Evolutionary conservation across 2,797 vertebrate species (phyloP).

Genomic region (Odontamblyopus rebecca): DNA sequence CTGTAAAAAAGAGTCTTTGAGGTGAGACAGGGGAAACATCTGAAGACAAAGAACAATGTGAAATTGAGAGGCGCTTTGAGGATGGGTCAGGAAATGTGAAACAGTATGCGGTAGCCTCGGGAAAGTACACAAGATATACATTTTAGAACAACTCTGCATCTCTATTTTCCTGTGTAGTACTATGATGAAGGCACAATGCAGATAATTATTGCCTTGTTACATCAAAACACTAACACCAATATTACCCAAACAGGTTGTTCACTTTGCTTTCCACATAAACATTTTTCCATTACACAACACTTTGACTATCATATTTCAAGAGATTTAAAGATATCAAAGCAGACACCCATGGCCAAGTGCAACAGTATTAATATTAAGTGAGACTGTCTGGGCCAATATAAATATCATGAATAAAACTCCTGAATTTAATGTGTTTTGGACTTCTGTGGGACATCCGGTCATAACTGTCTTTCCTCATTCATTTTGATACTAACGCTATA

Average conservation of each 20-base stretch:
- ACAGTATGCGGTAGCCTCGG: constrained; percentile 46
- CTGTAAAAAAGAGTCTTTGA: constrained; percentile 15
- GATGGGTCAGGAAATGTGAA: constrained; percentile 44
- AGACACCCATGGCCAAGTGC: constrained; percentile 38
- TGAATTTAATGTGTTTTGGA: constrained; percentile 29
- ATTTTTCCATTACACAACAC: constrained; percentile 12
- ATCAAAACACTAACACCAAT: constrained; percentile 24
- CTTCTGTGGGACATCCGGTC: constrained; percentile 32
- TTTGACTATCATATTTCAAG: constrained; percentile 34
- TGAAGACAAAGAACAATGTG: constrained; percentile 16
- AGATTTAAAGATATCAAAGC: constrained; percentile 44
- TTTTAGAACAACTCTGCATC: constrained; percentile 9
- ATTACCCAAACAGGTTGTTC: constrained; percentile 13
- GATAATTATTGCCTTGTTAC: neutral
- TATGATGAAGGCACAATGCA: neutral
- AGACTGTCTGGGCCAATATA: constrained; percentile 28
- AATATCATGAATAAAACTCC: constrained; percentile 36
- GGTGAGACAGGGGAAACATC: constrained; percentile 14
- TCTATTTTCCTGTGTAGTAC: constrained; percentile 15
- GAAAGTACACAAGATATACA: constrained; percentile 11
- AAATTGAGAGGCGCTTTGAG: constrained; percentile 26
- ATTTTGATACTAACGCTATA: constrained; percentile 11
- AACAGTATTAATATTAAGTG: constrained; percentile 47
- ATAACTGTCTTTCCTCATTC: constrained; percentile 13
- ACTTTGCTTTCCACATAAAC: constrained; percentile 22